These are phyloP conservation scores for Choloepus hoffmanni DNA, from an alignment of 2,113 vertebrate genomes.

Conservation along the genomic window DNA sequence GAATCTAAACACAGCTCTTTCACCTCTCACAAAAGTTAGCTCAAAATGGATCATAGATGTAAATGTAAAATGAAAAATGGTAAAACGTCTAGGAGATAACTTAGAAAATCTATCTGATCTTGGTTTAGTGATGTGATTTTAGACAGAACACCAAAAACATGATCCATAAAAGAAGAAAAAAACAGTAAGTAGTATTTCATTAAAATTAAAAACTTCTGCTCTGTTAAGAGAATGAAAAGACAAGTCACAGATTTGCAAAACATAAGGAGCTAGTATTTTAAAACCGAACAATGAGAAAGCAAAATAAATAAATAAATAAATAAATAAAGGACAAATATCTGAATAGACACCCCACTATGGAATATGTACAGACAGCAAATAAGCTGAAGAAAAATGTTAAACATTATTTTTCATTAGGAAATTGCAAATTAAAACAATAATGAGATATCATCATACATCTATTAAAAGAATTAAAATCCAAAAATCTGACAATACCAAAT, in stretches of 20 bases:
- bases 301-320: neutral
- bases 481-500: neutral
- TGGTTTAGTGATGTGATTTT: neutral
- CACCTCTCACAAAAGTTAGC: neutral
- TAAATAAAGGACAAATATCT: neutral
- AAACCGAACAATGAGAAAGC: neutral
- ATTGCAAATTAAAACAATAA: neutral
- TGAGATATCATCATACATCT: accelerated
- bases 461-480: neutral
- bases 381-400: neutral
- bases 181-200: neutral
- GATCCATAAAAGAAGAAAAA: neutral
- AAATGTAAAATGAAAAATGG: neutral
- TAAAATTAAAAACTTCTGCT: neutral
- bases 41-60: neutral
- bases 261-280: neutral
- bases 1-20: no score
- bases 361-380: neutral
- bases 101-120: neutral
- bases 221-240: neutral
- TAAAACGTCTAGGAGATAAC: neutral
- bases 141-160: neutral
- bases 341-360: neutral
- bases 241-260: neutral
- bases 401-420: neutral